Evolutionary conservation across 2,888 invertebrate genomes (phyloP).

Genomic region (Limnephilus lunatus): DNA sequence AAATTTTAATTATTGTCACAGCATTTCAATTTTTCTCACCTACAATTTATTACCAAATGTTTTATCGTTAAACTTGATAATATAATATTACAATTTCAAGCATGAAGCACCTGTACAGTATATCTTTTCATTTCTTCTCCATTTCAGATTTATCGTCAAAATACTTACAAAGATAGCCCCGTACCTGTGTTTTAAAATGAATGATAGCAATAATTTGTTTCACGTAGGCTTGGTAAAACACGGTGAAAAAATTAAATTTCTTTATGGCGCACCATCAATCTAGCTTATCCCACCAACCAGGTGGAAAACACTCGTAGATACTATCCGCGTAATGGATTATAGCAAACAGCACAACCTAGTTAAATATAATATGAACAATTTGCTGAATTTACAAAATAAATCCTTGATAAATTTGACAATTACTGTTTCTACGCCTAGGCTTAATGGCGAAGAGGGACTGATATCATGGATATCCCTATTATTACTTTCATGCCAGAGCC

Average conservation of each 20-base stretch:
- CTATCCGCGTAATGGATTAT: background rate
- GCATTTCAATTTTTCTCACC: no score
- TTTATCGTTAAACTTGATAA: no score
- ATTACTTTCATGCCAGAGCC: background rate
- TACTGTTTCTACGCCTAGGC: slow-evolving; percentile 3
- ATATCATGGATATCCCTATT: background rate
- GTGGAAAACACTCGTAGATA: background rate
- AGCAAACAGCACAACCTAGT: background rate
- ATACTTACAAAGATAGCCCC: background rate
- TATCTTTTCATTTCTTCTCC: background rate
- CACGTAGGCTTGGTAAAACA: background rate
- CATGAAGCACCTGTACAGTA: background rate
- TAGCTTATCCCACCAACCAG: background rate
- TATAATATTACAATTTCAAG: no score
- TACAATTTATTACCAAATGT: no score
- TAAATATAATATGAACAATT: background rate
- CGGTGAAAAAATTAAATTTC: background rate
- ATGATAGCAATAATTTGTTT: background rate
- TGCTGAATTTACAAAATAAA: slow-evolving; percentile 12
- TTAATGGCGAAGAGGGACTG: background rate
- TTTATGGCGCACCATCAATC: background rate
- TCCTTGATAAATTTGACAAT: slow-evolving; percentile 21
- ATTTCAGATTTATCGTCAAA: background rate
- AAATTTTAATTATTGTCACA: no score
- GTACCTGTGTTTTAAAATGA: background rate